phyloP scores from a whole-genome alignment of 1,140 invertebrate species.

The Drosophila nigrodunni region DNA sequence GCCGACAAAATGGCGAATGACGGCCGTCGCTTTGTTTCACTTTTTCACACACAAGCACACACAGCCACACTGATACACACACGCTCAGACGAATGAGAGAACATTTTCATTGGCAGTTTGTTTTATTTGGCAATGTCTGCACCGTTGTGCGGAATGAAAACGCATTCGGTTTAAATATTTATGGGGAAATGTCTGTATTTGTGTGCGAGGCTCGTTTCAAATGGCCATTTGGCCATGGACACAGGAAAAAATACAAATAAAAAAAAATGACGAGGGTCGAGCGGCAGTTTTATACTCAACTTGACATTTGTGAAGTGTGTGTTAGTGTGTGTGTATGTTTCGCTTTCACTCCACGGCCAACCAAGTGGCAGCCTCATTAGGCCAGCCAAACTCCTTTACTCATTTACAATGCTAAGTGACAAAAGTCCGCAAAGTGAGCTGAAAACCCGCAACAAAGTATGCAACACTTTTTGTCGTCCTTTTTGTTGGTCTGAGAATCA shows the following conservation, averaged over 20 bases:
- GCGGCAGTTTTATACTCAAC: slow-evolving; percentile 47
- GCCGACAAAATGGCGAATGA: slow-evolving; percentile 73
- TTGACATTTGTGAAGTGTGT: slow-evolving; percentile 56
- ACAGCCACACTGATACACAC: not conserved
- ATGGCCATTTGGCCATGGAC: slow-evolving; percentile 12
- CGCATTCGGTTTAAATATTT: slow-evolving; percentile 84
- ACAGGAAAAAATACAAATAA: slow-evolving; percentile 6
- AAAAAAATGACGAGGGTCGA: slow-evolving; percentile 7
- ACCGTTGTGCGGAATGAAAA: slow-evolving; percentile 75
- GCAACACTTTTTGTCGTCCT: slow-evolving; percentile 44
- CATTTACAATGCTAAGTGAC: slow-evolving; percentile 60
- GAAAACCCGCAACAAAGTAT: slow-evolving; percentile 47
- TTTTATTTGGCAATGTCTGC: slow-evolving; percentile 78
- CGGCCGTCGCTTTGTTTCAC: slow-evolving; percentile 68
- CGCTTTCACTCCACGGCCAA: slow-evolving; percentile 11
- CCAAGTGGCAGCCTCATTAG: slow-evolving; percentile 32
- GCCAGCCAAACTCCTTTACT: not conserved
- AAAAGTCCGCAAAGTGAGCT: slow-evolving; percentile 27
- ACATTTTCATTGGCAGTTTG: slow-evolving; percentile 66
- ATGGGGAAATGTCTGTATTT: slow-evolving; percentile 79
- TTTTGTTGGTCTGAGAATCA: slow-evolving; percentile 49
- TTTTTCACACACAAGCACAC: slow-evolving; percentile 46
- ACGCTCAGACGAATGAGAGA: slow-evolving; percentile 24
- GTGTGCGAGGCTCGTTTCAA: slow-evolving; percentile 44
- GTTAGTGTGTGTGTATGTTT: not conserved